Evolutionary conservation across 2,888 invertebrate species (phyloP), one percentile per base, ranked within the genome.

Genomic region (Minunthozetes semirufus): DNA sequence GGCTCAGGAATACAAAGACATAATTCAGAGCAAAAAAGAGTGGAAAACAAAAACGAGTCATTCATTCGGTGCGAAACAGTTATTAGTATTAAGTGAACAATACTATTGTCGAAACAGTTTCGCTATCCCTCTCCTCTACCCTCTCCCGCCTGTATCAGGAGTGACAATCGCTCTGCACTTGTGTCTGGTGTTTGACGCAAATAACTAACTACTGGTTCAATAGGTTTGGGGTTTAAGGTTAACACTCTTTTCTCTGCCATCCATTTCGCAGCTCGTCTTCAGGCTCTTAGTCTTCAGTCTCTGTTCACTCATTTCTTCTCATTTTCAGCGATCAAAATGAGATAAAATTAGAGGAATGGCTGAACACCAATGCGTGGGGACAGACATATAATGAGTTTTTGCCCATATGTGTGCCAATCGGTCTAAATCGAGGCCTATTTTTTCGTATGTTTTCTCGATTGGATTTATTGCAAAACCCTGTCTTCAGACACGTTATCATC

Each of bases 161-260:
- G 33, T 33, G 33, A 33, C 33, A 33, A 33, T 33, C 33, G 33
- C 4, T 33, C 4, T 5, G 33, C 33, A 33, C 33, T 48, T 13
- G 15, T 13, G 15, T 48, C 48, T 48, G 48, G 48, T 33, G 33
- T 33, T 33, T 48, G 48, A 48, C 48, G 48, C 48, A 48, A 48
- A 48, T 48, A 17, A 48, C 48, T 48, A 17, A 48, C 48, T 48
- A 6, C 48, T 63, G 29, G 27, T 63, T 63, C 61, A 63, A 63
- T 29, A 63, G 61, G 33, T 63, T 29, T 63, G 61, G 27, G 29
- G 9, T 63, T 63, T 63, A 63, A 63, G 61, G 61, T 63, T 63
- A 63, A 29, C 61, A 29, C 61, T 25, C 56, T 56, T 56, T 56
- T 48, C 48, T 56, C n/a, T 56, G 56, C n/a, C 56, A 22, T 56